Evolutionary conservation across 2,797 vertebrate genomes (phyloP), one percentile per base, ranked within the genome.

Genomic region (Cyprinella venusta): DNA sequence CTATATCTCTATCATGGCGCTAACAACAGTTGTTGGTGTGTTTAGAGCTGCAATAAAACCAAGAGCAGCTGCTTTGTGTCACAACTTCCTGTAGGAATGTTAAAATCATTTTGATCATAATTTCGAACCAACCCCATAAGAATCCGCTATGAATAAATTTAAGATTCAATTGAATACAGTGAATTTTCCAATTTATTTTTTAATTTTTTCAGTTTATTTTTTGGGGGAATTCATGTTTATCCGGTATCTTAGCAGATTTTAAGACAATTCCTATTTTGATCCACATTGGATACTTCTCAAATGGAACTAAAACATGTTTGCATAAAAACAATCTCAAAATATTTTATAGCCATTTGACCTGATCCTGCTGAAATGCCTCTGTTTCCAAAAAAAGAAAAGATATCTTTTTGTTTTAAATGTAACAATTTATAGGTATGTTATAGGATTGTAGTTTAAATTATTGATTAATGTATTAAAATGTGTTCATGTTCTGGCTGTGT

Each of bases 21-120:
- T 78, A 86, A 63, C 72, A 79, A 81, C 85, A 90, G 71, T 83
- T 88, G 89, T 69, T 83, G 79, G 75, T 48, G 65, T 83, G 80
- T 70, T 85, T 70, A 52, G 67, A 79, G 68, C 84, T 26, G 42
- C 71, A 74, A 61, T 81, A 84, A 89, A 86, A 78, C 64, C 26
- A 30, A 50, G 83, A 77, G 76, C 87, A 89, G 86, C 85, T 89
- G 87, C 74, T 59, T 59, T 42, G 68, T 76, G 64, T 75, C 71
- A 59, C 81, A 83, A 71, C 79, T 70, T 82, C 18, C 24, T 54
- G 45, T 52, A 64, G 54, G 82, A 83, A 84, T 80, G 63, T 50
- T 75, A 67, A 76, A 84, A 76, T 79, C 13, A 87, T 81, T 59
- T 79, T 40, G 18, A 82, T 76, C 50, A 59, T 33, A 33, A 76